Evolutionary conservation across 2,797 vertebrate genomes (phyloP), one percentile per base, ranked within the genome.

Genomic region (Neoniphon sammara): DNA sequence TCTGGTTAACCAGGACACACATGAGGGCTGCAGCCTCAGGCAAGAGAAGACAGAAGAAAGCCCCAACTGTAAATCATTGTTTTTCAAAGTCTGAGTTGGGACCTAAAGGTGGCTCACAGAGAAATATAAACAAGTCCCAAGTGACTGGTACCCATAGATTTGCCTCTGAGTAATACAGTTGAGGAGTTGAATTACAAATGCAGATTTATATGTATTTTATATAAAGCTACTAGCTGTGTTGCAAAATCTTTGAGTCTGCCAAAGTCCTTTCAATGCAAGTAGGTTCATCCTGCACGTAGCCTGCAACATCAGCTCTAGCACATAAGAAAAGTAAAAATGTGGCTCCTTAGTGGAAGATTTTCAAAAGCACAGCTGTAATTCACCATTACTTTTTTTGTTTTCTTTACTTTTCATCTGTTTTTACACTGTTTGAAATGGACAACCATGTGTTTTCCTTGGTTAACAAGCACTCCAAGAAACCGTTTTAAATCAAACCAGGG

Each of bases 1-100:
- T 59, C 47, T 87, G 81, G 82, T 87, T 83, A 82, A 82, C 75
- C 85, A 78, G 76, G 76, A 79, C 68, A 81, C 78, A 82, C 70
- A 73, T 57, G 66, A 84, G 31, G 66, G 81, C 78, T 79, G 72
- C 66, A 72, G 59, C 47, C 70, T 73, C 59, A 54, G 63, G 57
- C 77, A 76, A 72, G 49, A 65, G 50, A 65, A 83, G 78, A 70
- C 2, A 58, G 53, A 27, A 18, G 44, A 71, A 46, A 78, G 12
- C 76, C 27, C 17, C 61, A 52, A 47, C 57, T 75, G 69, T 79
- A 85, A 83, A 74, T 74, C 64, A 56, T 75, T 77, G 76, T 77
- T 80, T 82, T 70, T 36, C 54, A 66, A 74, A 61, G 59, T 56
- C 25, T 70, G 11, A 42, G 30, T 47, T 77, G 46, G 20, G 50